Evolutionary conservation across 2,888 invertebrate species (phyloP).

Genomic region (Tachina lurida): DNA sequence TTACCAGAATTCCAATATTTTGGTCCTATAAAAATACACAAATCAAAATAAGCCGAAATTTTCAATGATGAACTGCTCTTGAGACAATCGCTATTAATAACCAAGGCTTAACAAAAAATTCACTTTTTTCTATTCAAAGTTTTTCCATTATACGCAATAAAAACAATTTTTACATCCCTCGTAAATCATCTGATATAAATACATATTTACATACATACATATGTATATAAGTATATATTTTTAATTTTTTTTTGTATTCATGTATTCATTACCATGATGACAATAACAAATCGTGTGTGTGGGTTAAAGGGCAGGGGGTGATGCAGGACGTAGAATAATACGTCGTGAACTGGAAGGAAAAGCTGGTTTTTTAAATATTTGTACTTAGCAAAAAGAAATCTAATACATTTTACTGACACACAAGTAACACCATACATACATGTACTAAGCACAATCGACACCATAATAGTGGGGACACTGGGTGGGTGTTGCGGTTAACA

Average conservation of each 20-base stretch:
- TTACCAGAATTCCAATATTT: too few relatives aligned
- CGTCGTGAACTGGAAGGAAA: conserved; percentile 6
- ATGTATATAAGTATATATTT: not conserved
- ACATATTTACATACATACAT: too few relatives aligned
- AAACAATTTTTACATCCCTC: not conserved
- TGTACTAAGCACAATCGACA: conserved; percentile 9
- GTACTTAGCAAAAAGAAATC: conserved; percentile 25
- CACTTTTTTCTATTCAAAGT: too few relatives aligned
- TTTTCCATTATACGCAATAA: too few relatives aligned
- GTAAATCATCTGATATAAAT: not conserved
- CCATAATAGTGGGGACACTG: conserved; percentile 22
- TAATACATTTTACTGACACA: conserved; percentile 4
- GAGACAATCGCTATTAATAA: too few relatives aligned
- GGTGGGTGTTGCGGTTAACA: conserved; percentile 53
- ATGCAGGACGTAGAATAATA: not conserved
- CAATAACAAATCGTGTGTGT: conserved; percentile 35
- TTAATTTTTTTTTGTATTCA: conserved; percentile 30
- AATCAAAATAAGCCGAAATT: too few relatives aligned
- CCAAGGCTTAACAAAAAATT: too few relatives aligned
- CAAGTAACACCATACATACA: conserved; percentile 1
- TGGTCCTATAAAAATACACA: too few relatives aligned
- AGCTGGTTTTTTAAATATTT: conserved; percentile 17
- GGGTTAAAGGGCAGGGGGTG: not conserved
- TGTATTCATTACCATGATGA: conserved; percentile 47
- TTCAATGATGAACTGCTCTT: too few relatives aligned